Percentiles rank a stretch among this genome's conserved stretches.
These are phyloP conservation scores for Sandelia bainsii DNA, from an alignment of 2,797 vertebrate species.

Conservation along the genomic window DNA sequence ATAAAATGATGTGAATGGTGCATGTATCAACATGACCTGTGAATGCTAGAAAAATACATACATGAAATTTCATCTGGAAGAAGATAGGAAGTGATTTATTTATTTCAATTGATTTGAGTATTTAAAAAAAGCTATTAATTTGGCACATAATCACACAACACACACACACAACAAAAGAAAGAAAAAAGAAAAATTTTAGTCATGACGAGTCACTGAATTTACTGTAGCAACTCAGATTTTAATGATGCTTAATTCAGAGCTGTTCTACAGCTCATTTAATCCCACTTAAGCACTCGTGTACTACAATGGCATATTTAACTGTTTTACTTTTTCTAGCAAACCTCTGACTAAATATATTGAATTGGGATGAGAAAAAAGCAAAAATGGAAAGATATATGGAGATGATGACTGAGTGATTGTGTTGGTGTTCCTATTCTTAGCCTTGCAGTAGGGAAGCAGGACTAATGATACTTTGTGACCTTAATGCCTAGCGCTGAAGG, in stretches of 20 bases:
- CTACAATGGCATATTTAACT: conserved; percentile 22
- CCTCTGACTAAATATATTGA: conserved; percentile 19
- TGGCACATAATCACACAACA: background rate
- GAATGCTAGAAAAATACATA: conserved; percentile 17
- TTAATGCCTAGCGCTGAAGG: conserved; percentile 81
- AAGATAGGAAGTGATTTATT: background rate
- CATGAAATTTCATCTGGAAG: background rate
- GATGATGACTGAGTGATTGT: conserved; percentile 61
- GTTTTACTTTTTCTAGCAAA: conserved; percentile 19
- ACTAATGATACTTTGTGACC: conserved; percentile 82
- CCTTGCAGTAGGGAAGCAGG: conserved; percentile 57
- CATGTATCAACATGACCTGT: conserved; percentile 10
- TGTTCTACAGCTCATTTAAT: conserved; percentile 19
- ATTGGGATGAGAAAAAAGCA: conserved; percentile 19
- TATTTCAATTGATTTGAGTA: background rate
- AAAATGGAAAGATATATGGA: conserved; percentile 39
- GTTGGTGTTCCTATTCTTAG: conserved; percentile 74
- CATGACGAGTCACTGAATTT: background rate
- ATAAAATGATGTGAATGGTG: conserved; percentile 5
- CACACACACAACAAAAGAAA: background rate
- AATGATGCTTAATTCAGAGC: conserved; percentile 23
- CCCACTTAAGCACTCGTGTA: conserved; percentile 10
- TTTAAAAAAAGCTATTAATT: background rate
- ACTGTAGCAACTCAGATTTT: background rate
- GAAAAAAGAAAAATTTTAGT: no score